Evolutionary conservation across 2,888 invertebrate genomes (phyloP).

Genomic region (Spisula subtruncata): DNA sequence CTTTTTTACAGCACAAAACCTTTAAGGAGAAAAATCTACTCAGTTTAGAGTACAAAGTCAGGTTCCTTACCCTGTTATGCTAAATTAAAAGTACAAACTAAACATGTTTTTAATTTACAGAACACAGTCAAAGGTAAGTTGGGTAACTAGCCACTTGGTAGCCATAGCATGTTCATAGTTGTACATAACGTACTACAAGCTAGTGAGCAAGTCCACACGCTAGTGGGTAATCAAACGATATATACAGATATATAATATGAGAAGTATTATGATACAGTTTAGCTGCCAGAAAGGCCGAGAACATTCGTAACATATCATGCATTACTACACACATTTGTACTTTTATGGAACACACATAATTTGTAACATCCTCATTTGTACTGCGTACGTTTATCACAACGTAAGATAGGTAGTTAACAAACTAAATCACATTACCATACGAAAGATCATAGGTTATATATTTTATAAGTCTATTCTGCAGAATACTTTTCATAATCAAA

Average conservation of each 20-base stretch:
- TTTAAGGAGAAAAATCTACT: not conserved
- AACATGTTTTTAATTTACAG: not conserved
- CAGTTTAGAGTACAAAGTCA: not conserved
- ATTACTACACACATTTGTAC: not conserved
- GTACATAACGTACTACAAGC: not conserved
- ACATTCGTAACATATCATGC: not conserved
- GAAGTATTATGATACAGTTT: conserved; percentile 9
- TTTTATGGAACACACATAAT: not conserved
- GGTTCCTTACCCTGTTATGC: not conserved
- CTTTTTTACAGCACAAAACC: not conserved
- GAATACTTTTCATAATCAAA: not conserved
- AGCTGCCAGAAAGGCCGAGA: conserved; percentile 27
- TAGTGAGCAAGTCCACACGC: not conserved
- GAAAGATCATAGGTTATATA: not conserved
- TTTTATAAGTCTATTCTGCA: not conserved
- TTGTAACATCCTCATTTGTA: not conserved
- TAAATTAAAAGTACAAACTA: not conserved
- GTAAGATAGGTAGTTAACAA: not conserved
- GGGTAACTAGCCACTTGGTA: not conserved
- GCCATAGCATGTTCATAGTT: not conserved
- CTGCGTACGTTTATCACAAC: not conserved
- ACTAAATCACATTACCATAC: not conserved
- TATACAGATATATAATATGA: not conserved
- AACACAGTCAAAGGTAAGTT: not conserved
- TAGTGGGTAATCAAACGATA: not conserved